A percentile compares a stretch with the other conserved stretches of the same genome.
phyloP scores from a whole-genome alignment of 2,888 invertebrate species.

The Disparrhopalites patrizii region DNA sequence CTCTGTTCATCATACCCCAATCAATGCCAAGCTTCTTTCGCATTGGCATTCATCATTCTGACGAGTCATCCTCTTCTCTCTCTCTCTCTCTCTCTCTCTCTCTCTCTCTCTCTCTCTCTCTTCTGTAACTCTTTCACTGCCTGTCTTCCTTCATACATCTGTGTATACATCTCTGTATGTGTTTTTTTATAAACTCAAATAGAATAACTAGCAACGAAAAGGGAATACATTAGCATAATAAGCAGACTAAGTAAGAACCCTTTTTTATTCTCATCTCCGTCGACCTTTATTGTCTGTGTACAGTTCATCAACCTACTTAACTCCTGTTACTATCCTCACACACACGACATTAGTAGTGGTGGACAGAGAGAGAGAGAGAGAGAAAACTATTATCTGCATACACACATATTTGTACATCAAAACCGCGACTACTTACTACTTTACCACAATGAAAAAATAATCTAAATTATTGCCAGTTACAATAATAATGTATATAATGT shows the following conservation, averaged over 20 bases:
- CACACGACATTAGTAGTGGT: too few species aligned
- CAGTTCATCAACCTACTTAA: constrained; percentile 8
- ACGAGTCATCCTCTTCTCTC: constrained; percentile 28
- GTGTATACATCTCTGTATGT: too few species aligned
- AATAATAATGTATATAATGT: too few species aligned
- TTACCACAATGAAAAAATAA: neutral
- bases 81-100: too few species aligned
- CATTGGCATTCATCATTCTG: constrained; percentile 31
- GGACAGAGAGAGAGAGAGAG: too few species aligned
- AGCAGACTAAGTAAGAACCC: constrained; percentile 9
- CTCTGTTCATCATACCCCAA: constrained; percentile 28
- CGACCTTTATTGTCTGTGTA: constrained; percentile 8
- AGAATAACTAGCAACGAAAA: constrained; percentile 1
- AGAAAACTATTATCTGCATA: too few species aligned
- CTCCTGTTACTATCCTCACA: neutral
- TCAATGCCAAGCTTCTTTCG: constrained; percentile 27
- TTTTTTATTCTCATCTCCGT: constrained; percentile 11
- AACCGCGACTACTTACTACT: too few species aligned
- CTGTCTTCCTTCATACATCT: too few species aligned
- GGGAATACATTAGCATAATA: constrained; percentile 16
- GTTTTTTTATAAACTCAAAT: constrained; percentile 18
- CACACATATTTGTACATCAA: too few species aligned
- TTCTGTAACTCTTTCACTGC: too few species aligned
- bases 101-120: too few species aligned
- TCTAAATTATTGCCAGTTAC: constrained; percentile 9